Conservation (phyloP, 2,113 vertebrate genomes). For the Saguinus midas region DNA sequence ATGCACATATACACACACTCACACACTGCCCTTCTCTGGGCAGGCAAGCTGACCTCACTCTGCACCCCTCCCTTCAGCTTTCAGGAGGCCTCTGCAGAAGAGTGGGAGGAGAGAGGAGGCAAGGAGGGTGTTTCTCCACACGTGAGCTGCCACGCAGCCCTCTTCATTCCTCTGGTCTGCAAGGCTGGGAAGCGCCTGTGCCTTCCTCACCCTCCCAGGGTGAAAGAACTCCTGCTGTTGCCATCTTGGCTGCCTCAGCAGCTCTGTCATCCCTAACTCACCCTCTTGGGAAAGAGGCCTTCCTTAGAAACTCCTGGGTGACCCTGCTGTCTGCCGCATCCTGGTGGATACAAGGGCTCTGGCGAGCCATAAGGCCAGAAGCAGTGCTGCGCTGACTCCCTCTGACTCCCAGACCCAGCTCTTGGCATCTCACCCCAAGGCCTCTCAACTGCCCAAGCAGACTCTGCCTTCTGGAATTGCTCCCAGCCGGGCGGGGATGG, state of each 20-base stretch:
- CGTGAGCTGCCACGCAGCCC: neutral
- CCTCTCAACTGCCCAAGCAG: neutral
- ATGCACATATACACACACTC: too few relatives aligned
- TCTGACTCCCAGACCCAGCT: neutral
- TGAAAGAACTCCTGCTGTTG: too few relatives aligned
- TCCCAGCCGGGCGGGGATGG: too few relatives aligned
- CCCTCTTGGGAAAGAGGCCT: neutral
- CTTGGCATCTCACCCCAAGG: too few relatives aligned
- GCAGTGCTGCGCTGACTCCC: too few relatives aligned
- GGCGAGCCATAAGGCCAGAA: rapidly evolving
- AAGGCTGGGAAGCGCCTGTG: neutral
- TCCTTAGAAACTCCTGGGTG: neutral
- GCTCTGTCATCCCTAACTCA: rapidly evolving
- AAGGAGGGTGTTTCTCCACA: rapidly evolving
- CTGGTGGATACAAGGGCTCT: neutral
- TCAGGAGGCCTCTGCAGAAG: neutral
- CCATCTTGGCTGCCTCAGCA: neutral
- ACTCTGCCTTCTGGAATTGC: neutral
- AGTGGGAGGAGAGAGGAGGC: neutral
- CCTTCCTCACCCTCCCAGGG: rapidly evolving
- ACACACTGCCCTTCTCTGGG: neutral
- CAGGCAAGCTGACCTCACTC: too few relatives aligned
- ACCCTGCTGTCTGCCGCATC: neutral
- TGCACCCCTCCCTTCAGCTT: neutral
- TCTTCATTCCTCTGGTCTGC: neutral